Conservation (phyloP, 2,113 vertebrate species). For the Ictalurus punctatus region DNA sequence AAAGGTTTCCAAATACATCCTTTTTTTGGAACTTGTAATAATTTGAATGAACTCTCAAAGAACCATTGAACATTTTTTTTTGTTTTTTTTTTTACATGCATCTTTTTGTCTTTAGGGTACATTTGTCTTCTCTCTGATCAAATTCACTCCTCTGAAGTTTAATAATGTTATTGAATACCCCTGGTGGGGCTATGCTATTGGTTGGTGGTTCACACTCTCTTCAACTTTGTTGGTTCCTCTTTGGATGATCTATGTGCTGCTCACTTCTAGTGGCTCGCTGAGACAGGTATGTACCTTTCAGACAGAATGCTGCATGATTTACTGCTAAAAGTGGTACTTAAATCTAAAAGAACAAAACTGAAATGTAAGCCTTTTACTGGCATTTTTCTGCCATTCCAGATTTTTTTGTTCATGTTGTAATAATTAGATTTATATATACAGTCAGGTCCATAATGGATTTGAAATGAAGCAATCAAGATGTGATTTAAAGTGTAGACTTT, state of each 20-base stretch:
- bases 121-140: slow-evolving; percentile 74
- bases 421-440: too few relatives aligned
- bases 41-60: not conserved
- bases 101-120: slow-evolving; percentile 65
- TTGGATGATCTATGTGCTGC: slow-evolving; percentile 70
- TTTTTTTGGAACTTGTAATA: not conserved
- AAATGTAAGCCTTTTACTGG: too few relatives aligned
- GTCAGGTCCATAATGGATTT: too few relatives aligned
- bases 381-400: too few relatives aligned
- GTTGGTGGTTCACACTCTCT: slow-evolving; percentile 79
- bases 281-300: slow-evolving; percentile 58
- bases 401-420: too few relatives aligned
- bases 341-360: not conserved
- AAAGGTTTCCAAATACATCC: not conserved
- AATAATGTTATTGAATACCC: slow-evolving; percentile 75
- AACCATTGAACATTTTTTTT: not conserved
- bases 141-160: slow-evolving; percentile 77
- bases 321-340: not conserved
- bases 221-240: slow-evolving; percentile 76
- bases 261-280: slow-evolving; percentile 68
- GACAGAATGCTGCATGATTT: not conserved
- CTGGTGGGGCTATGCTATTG: slow-evolving; percentile 76
- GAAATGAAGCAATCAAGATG: too few relatives aligned
- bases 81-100: not conserved
- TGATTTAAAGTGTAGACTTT: too few relatives aligned